Percentiles rank a stretch among this genome's conserved stretches.
Evolutionary conservation across 1,140 invertebrate genomes (phyloP).

Genomic region (Panulirus ornatus): DNA sequence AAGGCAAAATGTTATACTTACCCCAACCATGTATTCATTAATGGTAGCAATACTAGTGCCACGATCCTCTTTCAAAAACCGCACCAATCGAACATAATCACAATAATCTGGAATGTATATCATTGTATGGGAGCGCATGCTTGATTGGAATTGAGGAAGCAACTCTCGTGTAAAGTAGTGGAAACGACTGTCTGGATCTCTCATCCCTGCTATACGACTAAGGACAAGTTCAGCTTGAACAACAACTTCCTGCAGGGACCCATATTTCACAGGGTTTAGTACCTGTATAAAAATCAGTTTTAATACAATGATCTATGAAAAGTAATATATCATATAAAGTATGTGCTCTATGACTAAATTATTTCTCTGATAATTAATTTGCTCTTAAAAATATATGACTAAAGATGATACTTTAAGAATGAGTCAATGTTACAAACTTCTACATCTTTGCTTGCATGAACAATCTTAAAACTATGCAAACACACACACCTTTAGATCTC

Average conservation of each 20-base stretch:
- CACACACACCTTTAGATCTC: too few relatives aligned
- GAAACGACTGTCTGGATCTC: slow-evolving; percentile 89
- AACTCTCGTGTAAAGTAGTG: slow-evolving; percentile 93
- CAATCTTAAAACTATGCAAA: too few relatives aligned
- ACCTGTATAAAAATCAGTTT: slow-evolving; percentile 29
- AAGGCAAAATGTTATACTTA: slow-evolving; percentile 77
- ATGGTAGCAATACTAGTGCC: slow-evolving; percentile 91
- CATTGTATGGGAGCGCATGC: slow-evolving; percentile 87
- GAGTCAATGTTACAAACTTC: too few relatives aligned
- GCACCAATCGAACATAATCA: slow-evolving; percentile 94
- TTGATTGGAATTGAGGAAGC: slow-evolving; percentile 88
- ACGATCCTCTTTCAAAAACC: slow-evolving; percentile 91
- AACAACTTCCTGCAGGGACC: slow-evolving; percentile 76
- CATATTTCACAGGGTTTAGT: slow-evolving; percentile 46
- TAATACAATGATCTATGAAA: neutral
- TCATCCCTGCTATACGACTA: slow-evolving; percentile 85
- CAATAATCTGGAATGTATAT: slow-evolving; percentile 97
- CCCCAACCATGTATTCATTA: slow-evolving; percentile 89
- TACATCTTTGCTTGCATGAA: too few relatives aligned
- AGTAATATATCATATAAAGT: neutral
- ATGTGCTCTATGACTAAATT: too few relatives aligned
- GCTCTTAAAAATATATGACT: slow-evolving; percentile 4
- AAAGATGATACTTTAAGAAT: too few relatives aligned
- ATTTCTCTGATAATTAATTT: neutral
- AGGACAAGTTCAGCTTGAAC: slow-evolving; percentile 80